These are phyloP conservation scores for Jaculus jaculus DNA, from an alignment of 2,113 vertebrate species.

Conservation along the genomic window DNA sequence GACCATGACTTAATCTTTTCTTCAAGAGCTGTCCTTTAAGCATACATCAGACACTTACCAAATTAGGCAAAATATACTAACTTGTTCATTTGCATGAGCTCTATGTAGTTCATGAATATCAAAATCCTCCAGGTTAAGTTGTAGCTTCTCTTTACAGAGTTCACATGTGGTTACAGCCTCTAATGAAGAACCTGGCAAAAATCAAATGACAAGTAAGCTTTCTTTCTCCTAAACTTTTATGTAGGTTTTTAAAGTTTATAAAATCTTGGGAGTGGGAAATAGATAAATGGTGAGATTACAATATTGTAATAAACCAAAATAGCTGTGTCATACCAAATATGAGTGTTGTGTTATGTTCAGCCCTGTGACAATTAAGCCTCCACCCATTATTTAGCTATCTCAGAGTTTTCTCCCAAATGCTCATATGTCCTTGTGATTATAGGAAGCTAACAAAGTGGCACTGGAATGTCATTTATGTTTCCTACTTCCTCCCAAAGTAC, in stretches of 20 bases:
- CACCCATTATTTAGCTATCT: conserved; percentile 9
- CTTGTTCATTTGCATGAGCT: conserved; percentile 93
- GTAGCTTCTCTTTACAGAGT: conserved; percentile 96
- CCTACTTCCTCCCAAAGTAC: background rate
- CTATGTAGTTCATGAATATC: conserved; percentile 97
- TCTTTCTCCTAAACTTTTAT: background rate
- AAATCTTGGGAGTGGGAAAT: background rate
- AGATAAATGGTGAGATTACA: background rate
- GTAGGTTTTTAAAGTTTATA: conserved; percentile 5
- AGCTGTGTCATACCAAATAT: background rate
- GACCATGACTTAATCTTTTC: conserved; percentile 77
- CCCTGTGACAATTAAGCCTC: background rate
- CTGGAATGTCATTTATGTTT: conserved; percentile 43
- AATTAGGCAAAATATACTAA: conserved; percentile 90
- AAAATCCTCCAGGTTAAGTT: conserved; percentile 97
- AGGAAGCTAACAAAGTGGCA: conserved; percentile 6
- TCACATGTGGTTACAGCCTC: conserved; percentile 97
- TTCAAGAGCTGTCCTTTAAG: conserved; percentile 75
- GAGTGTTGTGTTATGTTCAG: background rate
- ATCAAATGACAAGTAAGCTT: conserved; percentile 36
- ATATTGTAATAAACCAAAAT: background rate
- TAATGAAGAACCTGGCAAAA: conserved; percentile 90
- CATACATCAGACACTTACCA: conserved; percentile 84
- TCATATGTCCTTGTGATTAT: background rate
- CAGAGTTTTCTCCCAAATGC: background rate